Evolutionary conservation across 2,888 invertebrate genomes (phyloP).

Genomic region (Eueremaeus valkanovi): DNA sequence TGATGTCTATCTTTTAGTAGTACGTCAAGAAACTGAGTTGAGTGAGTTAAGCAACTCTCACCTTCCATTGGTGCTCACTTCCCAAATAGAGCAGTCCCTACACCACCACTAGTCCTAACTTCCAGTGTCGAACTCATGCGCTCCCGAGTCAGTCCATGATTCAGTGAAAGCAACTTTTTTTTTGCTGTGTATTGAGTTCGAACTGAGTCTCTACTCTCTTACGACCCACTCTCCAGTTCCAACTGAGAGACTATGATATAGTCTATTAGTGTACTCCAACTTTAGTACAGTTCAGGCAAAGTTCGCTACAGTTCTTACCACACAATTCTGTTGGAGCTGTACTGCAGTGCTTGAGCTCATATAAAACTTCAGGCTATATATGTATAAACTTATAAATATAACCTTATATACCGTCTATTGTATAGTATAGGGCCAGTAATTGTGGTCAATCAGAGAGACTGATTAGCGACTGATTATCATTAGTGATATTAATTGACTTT

Average conservation of each 20-base stretch:
- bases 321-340: too few relatives aligned
- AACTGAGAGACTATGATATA: slow-evolving; percentile 28
- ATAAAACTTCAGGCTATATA: not conserved
- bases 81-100: slow-evolving; percentile 16
- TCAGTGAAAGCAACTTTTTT: slow-evolving; percentile 20
- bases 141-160: slow-evolving; percentile 3
- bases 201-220: slow-evolving; percentile 24
- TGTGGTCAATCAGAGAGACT: not conserved
- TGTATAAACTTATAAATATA: slow-evolving; percentile 28
- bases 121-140: slow-evolving; percentile 11
- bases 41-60: slow-evolving; percentile 24
- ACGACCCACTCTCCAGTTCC: slow-evolving; percentile 21
- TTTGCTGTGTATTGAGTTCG: slow-evolving; percentile 14
- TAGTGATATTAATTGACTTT: slow-evolving; percentile 4
- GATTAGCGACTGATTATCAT: not conserved
- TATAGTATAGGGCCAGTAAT: slow-evolving; percentile 21
- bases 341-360: not conserved
- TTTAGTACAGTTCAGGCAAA: slow-evolving; percentile 8
- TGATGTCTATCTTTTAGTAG: slow-evolving; percentile 34
- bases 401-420: not conserved
- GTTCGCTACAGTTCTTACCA: slow-evolving; percentile 19
- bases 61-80: slow-evolving; percentile 29
- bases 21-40: slow-evolving; percentile 34
- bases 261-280: slow-evolving; percentile 22
- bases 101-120: not conserved